A percentile compares a stretch with the other conserved stretches of the same genome.
Evolutionary conservation across 2,797 vertebrate genomes (phyloP).

Genomic region (Streptopelia turtur): DNA sequence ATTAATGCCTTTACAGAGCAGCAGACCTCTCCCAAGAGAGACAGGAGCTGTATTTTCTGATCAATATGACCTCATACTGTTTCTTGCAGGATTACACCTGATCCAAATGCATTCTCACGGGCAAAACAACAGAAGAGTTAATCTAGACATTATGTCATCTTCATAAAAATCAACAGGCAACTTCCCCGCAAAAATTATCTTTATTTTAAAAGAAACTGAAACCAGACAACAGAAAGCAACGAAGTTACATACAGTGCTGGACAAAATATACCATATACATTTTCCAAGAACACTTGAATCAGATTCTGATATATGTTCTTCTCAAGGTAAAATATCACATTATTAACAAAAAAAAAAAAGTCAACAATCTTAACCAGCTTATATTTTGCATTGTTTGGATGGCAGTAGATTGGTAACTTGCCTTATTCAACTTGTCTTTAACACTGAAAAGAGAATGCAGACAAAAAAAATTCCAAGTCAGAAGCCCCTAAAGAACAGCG

Average conservation of each 20-base stretch:
- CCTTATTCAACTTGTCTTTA: constrained; percentile 26
- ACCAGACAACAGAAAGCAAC: constrained; percentile 65
- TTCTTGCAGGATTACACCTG: background rate
- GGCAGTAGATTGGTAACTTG: constrained; percentile 48
- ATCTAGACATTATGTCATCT: background rate
- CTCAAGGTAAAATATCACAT: constrained; percentile 54
- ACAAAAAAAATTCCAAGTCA: background rate
- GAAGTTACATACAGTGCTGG: constrained; percentile 64
- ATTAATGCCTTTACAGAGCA: background rate
- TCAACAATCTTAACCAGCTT: constrained; percentile 24
- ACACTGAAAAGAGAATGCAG: background rate
- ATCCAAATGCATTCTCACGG: background rate
- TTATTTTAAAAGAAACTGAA: constrained; percentile 77
- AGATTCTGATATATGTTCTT: constrained; percentile 54
- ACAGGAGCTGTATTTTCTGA: background rate
- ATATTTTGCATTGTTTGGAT: constrained; percentile 48
- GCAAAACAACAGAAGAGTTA: background rate
- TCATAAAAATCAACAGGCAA: constrained; percentile 43
- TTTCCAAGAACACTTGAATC: constrained; percentile 48
- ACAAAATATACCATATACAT: constrained; percentile 70
- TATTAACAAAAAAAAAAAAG: constrained; percentile 12
- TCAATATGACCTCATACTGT: background rate
- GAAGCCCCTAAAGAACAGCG: background rate
- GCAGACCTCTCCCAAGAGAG: background rate
- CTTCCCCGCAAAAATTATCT: constrained; percentile 70